Evolutionary conservation across 2,113 vertebrate species (phyloP).

Genomic region (Nyctibius bracteatus): DNA sequence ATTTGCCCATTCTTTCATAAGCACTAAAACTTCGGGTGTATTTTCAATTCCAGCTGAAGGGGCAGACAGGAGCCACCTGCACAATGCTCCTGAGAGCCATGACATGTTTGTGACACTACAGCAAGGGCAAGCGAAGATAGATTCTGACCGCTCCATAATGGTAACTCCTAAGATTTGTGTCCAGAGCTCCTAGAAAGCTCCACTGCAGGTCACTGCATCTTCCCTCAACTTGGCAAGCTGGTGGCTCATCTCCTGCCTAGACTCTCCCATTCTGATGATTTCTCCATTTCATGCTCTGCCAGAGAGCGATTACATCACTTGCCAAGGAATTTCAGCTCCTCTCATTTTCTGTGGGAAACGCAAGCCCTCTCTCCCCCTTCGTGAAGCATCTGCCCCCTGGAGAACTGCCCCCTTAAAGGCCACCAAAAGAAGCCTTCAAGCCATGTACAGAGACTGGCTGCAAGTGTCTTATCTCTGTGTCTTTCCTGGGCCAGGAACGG

Average conservation of each 20-base stretch:
- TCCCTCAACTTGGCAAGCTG: not conserved
- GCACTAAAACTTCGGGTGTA: not conserved
- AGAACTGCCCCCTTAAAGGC: not conserved
- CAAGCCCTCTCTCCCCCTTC: not conserved
- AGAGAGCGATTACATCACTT: not conserved
- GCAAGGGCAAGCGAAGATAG: not conserved
- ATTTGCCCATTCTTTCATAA: not conserved
- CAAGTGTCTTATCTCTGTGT: not conserved
- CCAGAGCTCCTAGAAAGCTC: not conserved
- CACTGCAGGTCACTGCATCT: not conserved
- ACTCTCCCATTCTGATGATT: not conserved
- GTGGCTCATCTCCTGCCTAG: not conserved
- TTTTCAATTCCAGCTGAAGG: not conserved
- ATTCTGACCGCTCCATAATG: not conserved
- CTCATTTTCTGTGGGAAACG: not conserved
- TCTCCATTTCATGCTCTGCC: not conserved
- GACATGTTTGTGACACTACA: not conserved
- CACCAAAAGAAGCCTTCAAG: not conserved
- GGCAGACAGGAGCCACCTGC: constrained; percentile 22
- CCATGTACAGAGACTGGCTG: not conserved
- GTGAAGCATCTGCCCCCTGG: not conserved
- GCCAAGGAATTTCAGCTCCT: not conserved
- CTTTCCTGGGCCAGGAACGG: not conserved
- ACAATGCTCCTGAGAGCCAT: not conserved
- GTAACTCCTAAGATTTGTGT: not conserved